These are phyloP conservation scores for Mico argentatus DNA, from an alignment of 2,797 vertebrate species.

Conservation along the genomic window DNA sequence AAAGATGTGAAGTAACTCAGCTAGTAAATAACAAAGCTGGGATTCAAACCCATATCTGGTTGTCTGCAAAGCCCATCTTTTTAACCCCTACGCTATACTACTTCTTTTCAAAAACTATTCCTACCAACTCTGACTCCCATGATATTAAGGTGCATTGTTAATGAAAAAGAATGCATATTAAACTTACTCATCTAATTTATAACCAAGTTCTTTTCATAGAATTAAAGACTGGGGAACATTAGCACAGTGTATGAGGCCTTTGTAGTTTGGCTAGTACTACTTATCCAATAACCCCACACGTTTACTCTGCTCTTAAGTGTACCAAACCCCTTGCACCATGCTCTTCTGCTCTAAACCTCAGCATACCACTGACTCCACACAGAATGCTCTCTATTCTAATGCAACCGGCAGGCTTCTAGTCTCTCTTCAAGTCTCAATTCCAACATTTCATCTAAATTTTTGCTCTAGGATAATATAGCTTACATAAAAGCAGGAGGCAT, in stretches of 20 bases:
- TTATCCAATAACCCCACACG: accelerated
- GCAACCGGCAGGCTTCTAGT: background rate
- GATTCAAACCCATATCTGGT: background rate
- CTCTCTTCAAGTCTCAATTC: background rate
- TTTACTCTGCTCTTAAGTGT: background rate
- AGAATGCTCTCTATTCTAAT: background rate
- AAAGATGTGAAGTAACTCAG: background rate
- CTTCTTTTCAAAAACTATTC: background rate
- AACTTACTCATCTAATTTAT: background rate
- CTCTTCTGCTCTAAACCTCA: background rate
- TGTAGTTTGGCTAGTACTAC: background rate
- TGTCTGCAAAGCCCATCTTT: background rate
- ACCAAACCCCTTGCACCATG: background rate
- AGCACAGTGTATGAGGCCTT: background rate
- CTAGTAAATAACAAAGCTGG: background rate
- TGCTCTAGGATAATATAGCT: background rate
- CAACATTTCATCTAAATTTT: background rate
- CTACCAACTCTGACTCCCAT: background rate
- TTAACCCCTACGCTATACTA: background rate
- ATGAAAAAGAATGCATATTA: background rate
- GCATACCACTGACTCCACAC: background rate
- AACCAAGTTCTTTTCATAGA: background rate
- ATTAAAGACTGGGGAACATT: background rate
- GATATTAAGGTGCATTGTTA: background rate
- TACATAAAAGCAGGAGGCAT: background rate